These are phyloP conservation scores for Pagetopsis macropterus DNA, from an alignment of 2,797 vertebrate species.

Conservation along the genomic window DNA sequence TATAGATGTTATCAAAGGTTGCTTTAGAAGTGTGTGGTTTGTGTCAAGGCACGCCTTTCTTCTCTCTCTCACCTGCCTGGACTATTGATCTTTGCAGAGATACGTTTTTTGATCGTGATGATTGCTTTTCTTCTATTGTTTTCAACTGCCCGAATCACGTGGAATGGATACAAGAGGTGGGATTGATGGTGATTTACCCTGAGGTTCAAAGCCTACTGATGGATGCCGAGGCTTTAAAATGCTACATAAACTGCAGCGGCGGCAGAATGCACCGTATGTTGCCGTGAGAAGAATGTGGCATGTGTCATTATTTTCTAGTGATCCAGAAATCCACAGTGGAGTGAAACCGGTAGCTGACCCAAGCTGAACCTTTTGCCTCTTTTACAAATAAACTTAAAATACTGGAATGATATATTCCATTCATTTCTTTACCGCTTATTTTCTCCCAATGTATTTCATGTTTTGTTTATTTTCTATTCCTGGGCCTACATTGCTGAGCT, in stretches of 20 bases:
- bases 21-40: background rate
- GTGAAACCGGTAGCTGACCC: background rate
- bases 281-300: background rate
- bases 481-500: no score
- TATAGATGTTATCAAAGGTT: background rate
- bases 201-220: background rate
- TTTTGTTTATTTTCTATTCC: no score
- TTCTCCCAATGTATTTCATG: no score
- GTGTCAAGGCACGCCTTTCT: background rate
- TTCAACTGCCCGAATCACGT: background rate
- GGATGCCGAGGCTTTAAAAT: background rate
- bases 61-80: constrained; percentile 7
- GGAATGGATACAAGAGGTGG: background rate
- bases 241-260: background rate
- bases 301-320: background rate
- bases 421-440: no score
- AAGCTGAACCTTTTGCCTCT: no score
- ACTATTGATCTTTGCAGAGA: constrained; percentile 7
- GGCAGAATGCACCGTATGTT: background rate
- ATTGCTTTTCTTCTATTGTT: background rate
- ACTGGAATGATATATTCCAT: no score
- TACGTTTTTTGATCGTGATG: background rate
- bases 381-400: no score
- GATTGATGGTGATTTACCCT: background rate
- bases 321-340: background rate